phyloP scores from a whole-genome alignment of 2,797 vertebrate genomes.

The Paratrypauchen microcephalus region DNA sequence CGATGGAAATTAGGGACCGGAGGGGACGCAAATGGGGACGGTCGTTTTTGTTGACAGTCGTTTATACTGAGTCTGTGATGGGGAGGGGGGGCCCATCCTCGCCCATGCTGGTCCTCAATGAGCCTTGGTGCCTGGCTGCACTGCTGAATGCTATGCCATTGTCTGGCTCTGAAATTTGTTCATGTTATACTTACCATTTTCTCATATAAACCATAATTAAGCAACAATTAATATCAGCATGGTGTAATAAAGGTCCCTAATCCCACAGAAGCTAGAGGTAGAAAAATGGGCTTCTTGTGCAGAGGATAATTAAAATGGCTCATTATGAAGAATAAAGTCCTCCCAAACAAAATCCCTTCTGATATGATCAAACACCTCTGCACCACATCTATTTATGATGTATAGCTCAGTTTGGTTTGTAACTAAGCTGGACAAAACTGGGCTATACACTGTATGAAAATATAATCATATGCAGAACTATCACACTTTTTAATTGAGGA shows the following conservation, averaged over 20 bases:
- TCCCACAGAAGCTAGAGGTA: background rate
- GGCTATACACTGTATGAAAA: no score
- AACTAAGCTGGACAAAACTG: background rate
- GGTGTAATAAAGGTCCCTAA: slow-evolving; percentile 12
- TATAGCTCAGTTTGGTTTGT: background rate
- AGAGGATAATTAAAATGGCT: slow-evolving; percentile 44
- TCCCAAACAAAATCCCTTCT: slow-evolving; percentile 27
- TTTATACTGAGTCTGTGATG: no score
- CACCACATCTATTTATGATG: slow-evolving; percentile 18
- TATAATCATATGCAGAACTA: no score
- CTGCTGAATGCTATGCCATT: no score
- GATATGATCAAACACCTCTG: slow-evolving; percentile 24
- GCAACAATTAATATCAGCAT: slow-evolving; percentile 3
- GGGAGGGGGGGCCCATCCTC: no score
- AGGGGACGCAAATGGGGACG: no score
- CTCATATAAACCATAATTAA: slow-evolving; percentile 7
- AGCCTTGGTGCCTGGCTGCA: no score
- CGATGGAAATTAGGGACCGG: no score
- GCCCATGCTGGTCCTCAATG: no score
- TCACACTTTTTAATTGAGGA: background rate
- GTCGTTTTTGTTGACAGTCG: no score
- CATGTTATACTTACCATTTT: background rate
- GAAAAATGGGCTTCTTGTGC: slow-evolving; percentile 24
- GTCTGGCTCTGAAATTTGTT: background rate
- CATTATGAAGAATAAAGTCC: slow-evolving; percentile 40